These are phyloP conservation scores for Phania funesta DNA, from an alignment of 2,888 invertebrate genomes.

Conservation along the genomic window DNA sequence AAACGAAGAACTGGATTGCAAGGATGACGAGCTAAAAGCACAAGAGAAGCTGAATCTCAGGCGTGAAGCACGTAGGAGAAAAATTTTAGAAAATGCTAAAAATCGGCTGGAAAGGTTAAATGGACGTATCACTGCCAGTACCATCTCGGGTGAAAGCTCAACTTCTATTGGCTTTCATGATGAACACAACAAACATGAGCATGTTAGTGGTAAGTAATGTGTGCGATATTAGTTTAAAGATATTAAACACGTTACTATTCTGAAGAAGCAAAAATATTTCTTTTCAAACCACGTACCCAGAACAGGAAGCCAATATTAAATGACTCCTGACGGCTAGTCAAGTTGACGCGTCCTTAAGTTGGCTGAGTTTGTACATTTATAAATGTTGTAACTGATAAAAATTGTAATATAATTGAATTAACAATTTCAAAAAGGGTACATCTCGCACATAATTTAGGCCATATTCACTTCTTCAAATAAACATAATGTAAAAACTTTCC, in stretches of 20 bases:
- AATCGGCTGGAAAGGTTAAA: conserved; percentile 66
- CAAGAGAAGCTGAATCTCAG: conserved; percentile 62
- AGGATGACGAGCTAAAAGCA: conserved; percentile 47
- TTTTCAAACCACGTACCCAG: too few relatives aligned
- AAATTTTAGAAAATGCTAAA: conserved; percentile 68
- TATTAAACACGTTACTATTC: not conserved
- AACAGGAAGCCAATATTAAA: too few relatives aligned
- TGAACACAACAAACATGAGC: conserved; percentile 16
- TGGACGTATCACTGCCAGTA: conserved; percentile 20
- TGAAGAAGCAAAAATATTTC: too few relatives aligned
- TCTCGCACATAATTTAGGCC: too few relatives aligned
- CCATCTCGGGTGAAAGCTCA: not conserved
- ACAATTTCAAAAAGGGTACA: too few relatives aligned
- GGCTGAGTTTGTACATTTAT: too few relatives aligned
- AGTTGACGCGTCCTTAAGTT: too few relatives aligned
- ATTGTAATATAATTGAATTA: too few relatives aligned
- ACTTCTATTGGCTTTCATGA: not conserved
- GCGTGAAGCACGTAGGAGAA: conserved; percentile 65
- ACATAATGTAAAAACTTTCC: too few relatives aligned
- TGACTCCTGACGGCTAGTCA: too few relatives aligned
- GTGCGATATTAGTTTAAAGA: not conserved
- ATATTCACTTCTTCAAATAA: too few relatives aligned
- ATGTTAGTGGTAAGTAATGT: conserved; percentile 44
- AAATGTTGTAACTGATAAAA: too few relatives aligned
- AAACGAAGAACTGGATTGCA: conserved; percentile 11